Evolutionary conservation across 2,113 vertebrate genomes (phyloP).

Genomic region (Halcyon senegalensis): DNA sequence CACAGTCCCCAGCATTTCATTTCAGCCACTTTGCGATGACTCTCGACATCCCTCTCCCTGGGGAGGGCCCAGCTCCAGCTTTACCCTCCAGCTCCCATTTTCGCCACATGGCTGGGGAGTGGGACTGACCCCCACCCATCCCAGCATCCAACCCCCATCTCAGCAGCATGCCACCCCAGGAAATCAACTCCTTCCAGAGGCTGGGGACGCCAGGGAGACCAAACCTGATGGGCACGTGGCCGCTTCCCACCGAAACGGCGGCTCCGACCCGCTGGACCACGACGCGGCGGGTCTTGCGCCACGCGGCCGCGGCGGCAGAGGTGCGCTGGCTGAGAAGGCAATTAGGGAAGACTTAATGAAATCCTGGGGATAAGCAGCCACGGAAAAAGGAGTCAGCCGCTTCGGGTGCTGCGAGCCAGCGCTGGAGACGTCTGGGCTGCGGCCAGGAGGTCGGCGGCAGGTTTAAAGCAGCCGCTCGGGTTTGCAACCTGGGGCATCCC

Average conservation of each 20-base stretch:
- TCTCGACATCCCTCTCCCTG: neutral
- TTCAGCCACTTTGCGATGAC: accelerated
- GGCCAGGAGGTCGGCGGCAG: neutral
- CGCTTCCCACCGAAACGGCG: neutral
- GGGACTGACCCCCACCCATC: neutral
- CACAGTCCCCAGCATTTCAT: accelerated
- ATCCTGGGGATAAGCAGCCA: neutral
- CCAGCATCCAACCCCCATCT: neutral
- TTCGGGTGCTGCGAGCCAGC: neutral
- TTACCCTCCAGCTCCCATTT: neutral
- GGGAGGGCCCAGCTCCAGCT: neutral
- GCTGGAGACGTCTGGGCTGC: neutral
- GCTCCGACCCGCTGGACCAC: neutral
- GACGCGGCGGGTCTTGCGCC: neutral
- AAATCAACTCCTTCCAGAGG: accelerated
- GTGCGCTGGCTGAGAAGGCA: neutral
- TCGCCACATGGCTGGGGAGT: accelerated
- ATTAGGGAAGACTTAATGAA: conserved; percentile 27
- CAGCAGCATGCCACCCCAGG: neutral
- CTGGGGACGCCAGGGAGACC: neutral
- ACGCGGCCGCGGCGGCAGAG: neutral
- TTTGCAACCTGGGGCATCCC: neutral
- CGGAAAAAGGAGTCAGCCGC: neutral
- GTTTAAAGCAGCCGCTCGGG: neutral
- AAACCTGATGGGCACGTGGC: accelerated